Conservation (phyloP, 2,797 vertebrate species). For the Lithobates sylvaticus region DNA sequence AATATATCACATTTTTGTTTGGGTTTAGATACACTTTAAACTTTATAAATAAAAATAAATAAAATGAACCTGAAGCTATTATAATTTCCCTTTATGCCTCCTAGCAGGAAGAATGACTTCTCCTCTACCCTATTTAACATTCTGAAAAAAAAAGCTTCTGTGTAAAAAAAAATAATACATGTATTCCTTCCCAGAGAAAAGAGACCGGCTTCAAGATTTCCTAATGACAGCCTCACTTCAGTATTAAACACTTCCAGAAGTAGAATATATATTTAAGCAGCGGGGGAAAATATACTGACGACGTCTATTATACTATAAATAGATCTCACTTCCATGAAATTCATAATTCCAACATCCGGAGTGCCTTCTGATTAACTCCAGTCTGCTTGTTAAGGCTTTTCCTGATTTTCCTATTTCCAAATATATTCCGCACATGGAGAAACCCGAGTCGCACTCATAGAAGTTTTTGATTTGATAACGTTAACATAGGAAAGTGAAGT, state of each 20-base stretch:
- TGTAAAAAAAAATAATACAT: background rate
- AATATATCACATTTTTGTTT: no score
- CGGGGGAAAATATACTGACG: slow-evolving; percentile 11
- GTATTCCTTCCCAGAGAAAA: background rate
- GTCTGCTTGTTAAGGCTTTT: no score
- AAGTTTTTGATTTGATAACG: no score
- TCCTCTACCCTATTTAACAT: no score
- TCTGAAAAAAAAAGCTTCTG: background rate
- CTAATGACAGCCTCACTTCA: background rate
- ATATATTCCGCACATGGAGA: no score
- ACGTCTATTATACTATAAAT: slow-evolving; percentile 24
- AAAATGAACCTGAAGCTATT: background rate
- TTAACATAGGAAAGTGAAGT: no score
- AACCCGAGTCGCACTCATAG: no score
- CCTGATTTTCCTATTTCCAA: no score
- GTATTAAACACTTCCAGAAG: slow-evolving; percentile 4
- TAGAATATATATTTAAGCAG: slow-evolving; percentile 20
- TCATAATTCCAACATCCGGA: background rate
- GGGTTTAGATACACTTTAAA: no score
- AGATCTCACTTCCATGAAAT: background rate
- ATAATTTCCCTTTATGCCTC: background rate
- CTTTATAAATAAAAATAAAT: no score
- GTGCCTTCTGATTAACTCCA: no score
- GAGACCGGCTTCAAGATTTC: background rate
- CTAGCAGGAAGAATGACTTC: no score